A percentile compares a stretch with the other conserved stretches of the same genome.
Evolutionary conservation across 2,888 invertebrate genomes (phyloP).

Genomic region (Thymelicus acteon): DNA sequence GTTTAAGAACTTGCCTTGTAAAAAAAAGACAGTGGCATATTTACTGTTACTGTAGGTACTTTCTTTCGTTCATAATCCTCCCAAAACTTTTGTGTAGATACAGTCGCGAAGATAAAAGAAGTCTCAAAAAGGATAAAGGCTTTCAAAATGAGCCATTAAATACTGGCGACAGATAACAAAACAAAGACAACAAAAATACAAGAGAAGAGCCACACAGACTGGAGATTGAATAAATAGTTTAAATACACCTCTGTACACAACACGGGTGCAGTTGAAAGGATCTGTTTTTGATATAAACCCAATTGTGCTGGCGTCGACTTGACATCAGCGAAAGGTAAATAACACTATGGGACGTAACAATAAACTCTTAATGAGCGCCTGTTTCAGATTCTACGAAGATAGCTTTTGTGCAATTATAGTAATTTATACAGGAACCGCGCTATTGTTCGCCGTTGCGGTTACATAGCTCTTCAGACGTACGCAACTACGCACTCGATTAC

Average conservation of each 20-base stretch:
- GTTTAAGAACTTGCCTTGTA: background rate
- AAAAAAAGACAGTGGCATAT: background rate
- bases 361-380: conserved; percentile 69
- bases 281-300: conserved; percentile 51
- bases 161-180: conserved; percentile 49
- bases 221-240: conserved; percentile 53
- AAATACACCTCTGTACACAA: conserved; percentile 64
- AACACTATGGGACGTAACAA: conserved; percentile 65
- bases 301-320: conserved; percentile 2
- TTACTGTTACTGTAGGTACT: conserved; percentile 6
- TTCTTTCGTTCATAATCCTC: conserved; percentile 3
- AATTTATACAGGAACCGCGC: conserved; percentile 27
- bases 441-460: conserved; percentile 18
- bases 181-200: conserved; percentile 49
- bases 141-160: conserved; percentile 48
- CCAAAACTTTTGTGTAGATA: conserved; percentile 7
- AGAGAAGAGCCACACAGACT: conserved; percentile 46
- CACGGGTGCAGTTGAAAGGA: conserved; percentile 56
- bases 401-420: conserved; percentile 55
- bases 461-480: conserved; percentile 8
- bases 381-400: conserved; percentile 58
- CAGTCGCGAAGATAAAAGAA: conserved; percentile 11
- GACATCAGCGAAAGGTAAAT: conserved; percentile 57
- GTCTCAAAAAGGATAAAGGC: conserved; percentile 43
- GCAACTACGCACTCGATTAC: conserved; percentile 43